Base-by-base conservation (phyloP, 30 jellyfish, hydroid and myxozoan species). In the Calvadosia cruxmelitensis region DNA sequence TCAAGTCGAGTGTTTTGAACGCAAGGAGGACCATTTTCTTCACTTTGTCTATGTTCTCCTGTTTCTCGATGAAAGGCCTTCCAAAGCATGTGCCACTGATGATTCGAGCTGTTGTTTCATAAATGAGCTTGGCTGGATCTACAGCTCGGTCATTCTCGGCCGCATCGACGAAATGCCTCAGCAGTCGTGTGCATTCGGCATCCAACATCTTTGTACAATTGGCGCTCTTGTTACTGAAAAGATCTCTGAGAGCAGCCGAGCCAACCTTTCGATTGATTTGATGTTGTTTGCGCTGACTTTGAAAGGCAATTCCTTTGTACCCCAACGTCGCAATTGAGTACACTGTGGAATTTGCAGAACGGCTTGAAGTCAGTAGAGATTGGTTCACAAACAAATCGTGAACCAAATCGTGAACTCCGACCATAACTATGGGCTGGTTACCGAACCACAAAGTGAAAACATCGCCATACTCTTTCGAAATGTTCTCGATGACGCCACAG, bases 381-480 rank as follows among this genome's bases (percentile, higher is more conserved):
- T 83, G 69, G 20, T 69, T 65, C 23, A 70, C 50, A 69, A 78
- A 70, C 1, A 83, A 82, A 63, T 78, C 78, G 49, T 83, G 63
- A 2, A 78, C 92, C 10, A 66, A 62, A 34, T 69, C 70, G 70
- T 78, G 81, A 10, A 69, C 92, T 34, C 65, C 70, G 2, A 78
- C 28, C 2, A 78, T 70, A 27, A 78, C 52, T 28, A 78, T 77
- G 2, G 92, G 92, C n/a, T n/a, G n/a, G 1, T 78, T 49, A 31
- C 92, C 92, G 33, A 78, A 70, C 92, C 92, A 78, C 27, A 78
- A 70, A 23, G 92, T 78, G 75, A 78, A 78, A n/a, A n/a, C n/a
- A n/a, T n/a, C n/a, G n/a, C n/a, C n/a, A n/a, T n/a, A n/a, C n/a
- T n/a, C n/a, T n/a, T n/a, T n/a, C n/a, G n/a, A n/a, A 20, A 42